Conservation (phyloP, 2,888 invertebrate genomes). For the Pyrgus malvae region DNA sequence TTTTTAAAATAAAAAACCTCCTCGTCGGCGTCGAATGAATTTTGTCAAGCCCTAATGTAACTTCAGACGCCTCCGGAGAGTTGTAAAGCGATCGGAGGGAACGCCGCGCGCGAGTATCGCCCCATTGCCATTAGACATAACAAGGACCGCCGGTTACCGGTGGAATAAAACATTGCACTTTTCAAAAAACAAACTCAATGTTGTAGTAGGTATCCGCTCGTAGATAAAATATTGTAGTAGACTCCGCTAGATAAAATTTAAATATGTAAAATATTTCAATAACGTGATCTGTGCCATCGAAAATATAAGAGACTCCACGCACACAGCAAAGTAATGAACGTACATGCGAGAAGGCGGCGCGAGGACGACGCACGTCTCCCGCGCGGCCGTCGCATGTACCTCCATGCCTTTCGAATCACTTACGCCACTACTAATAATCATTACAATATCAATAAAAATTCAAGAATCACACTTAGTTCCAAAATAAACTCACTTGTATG, state of each 20-base stretch:
- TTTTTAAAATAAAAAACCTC: slow-evolving; percentile 31
- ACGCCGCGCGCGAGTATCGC: slow-evolving; percentile 55
- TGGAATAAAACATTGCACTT: slow-evolving; percentile 81
- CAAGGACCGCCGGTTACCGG: slow-evolving; percentile 78
- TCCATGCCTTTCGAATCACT: slow-evolving; percentile 70
- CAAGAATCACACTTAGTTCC: slow-evolving; percentile 89
- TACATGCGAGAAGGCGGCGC: slow-evolving; percentile 50
- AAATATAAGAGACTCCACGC: slow-evolving; percentile 79
- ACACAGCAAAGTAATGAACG: slow-evolving; percentile 67
- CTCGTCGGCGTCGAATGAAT: slow-evolving; percentile 35
- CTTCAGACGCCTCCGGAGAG: slow-evolving; percentile 51
- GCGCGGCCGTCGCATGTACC: slow-evolving; percentile 49
- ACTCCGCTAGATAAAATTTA: slow-evolving; percentile 81
- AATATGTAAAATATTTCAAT: slow-evolving; percentile 80
- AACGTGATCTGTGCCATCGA: slow-evolving; percentile 79
- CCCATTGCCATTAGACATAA: slow-evolving; percentile 69
- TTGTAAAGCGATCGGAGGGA: slow-evolving; percentile 44
- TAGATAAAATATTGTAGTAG: slow-evolving; percentile 80
- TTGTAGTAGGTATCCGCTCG: slow-evolving; percentile 80
- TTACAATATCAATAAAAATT: slow-evolving; percentile 83
- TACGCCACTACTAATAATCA: slow-evolving; percentile 80
- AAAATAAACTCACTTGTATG: slow-evolving; percentile 89
- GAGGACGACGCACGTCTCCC: slow-evolving; percentile 18
- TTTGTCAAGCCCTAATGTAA: slow-evolving; percentile 42
- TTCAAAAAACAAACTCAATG: slow-evolving; percentile 80